Base-by-base conservation (phyloP, 2,113 vertebrate species). In the Meleagris gallopavo region DNA sequence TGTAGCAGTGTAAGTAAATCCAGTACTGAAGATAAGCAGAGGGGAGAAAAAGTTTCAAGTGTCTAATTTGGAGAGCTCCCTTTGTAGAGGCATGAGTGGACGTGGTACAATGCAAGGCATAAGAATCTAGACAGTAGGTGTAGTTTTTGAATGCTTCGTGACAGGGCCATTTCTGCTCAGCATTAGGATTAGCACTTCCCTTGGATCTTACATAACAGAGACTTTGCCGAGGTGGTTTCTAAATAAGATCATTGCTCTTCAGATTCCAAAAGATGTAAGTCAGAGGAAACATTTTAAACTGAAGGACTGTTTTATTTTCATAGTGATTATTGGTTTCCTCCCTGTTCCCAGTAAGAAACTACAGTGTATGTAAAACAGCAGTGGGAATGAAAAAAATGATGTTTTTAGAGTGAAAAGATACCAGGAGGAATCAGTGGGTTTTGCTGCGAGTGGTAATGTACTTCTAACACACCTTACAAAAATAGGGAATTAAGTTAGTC, bases 221-320 rank as follows among this genome's bases (percentile, higher is more conserved):
- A n/a, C 10, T 0, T 70, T 91, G 89, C 64, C 72, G 36, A 85
- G 94, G 91, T 86, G 89, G 91, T 66, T 96, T 69, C 95, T 95
- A 96, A 96, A 97, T 96, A 95, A 43, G 19, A 45, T 88, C n/a
- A 6, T 77, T 0, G 0, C 73, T 95, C 40, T 90, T 79, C 64
- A 48, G 12, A 24, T 90, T 83, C 79, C 79, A 22, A 61, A 89
- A 88, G 85, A 79, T 93, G 57, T 71, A 91, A 88, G 32, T 83
- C 86, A 90, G 70, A 80, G 32, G 50, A 72, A 58, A 32, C 88
- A 40, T 43, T 89, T 86, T 38, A 57, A 89, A 54, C 43, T 83
- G 36, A 65, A 88, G 67, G 83, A 72, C 29, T 66, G 4, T 34
- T 66, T 25, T 16, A 25, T 38, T 48, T 45, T 24, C 4, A 18